These are phyloP conservation scores for Epizoanthus stellaris DNA, from an alignment of 92 coral and sea anemone genomes.

Conservation along the genomic window DNA sequence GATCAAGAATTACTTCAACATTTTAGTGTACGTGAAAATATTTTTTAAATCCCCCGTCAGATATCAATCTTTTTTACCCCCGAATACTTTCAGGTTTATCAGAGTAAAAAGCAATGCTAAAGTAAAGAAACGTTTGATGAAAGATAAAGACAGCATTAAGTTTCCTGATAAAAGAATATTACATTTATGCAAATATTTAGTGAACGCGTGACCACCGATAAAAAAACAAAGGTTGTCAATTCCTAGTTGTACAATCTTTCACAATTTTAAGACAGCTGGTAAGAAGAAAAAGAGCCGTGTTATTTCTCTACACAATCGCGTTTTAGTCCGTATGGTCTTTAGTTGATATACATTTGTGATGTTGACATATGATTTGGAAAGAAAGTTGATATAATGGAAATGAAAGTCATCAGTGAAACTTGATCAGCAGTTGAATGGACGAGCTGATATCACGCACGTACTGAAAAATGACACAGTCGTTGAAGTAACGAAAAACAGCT, in stretches of 20 bases:
- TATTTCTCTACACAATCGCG: background rate
- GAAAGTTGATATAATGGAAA: slow-evolving; percentile 1
- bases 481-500: slow-evolving; percentile 11
- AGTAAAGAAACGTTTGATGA: background rate
- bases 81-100: too few relatives aligned
- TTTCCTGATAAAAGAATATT: too few relatives aligned
- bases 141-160: background rate
- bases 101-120: background rate
- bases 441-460: slow-evolving; percentile 25
- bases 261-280: background rate
- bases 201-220: background rate
- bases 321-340: background rate
- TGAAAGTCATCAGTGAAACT: background rate
- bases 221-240: too few relatives aligned
- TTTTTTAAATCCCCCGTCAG: too few relatives aligned
- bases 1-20: too few relatives aligned
- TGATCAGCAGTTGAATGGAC: background rate
- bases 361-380: slow-evolving; percentile 5
- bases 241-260: too few relatives aligned
- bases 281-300: background rate
- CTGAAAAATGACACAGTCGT: slow-evolving; percentile 4
- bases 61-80: too few relatives aligned
- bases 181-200: background rate
- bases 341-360: background rate
- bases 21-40: too few relatives aligned